These are phyloP conservation scores for Tautogolabrus adspersus DNA, from an alignment of 2,113 vertebrate species.

Conservation along the genomic window DNA sequence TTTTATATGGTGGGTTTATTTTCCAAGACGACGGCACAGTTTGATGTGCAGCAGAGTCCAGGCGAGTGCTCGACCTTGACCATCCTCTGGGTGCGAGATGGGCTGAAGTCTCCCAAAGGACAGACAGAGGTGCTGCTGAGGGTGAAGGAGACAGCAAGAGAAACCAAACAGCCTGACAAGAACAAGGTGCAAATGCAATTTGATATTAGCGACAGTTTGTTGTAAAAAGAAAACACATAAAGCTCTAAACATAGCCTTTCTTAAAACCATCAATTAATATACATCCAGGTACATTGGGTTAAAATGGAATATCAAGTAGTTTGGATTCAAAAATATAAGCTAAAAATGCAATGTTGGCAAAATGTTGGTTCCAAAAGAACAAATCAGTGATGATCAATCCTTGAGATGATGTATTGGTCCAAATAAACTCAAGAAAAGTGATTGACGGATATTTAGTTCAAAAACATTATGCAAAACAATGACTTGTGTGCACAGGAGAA, in stretches of 20 bases:
- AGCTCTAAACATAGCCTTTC: too few species aligned
- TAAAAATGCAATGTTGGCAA: not conserved
- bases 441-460: not conserved
- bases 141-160: constrained; percentile 44
- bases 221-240: too few species aligned
- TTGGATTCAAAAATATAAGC: too few species aligned
- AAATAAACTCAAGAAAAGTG: too few species aligned
- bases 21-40: constrained; percentile 34
- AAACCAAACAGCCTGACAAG: constrained; percentile 28
- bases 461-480: not conserved
- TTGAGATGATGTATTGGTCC: not conserved
- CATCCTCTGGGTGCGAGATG: constrained; percentile 63
- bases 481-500: not conserved
- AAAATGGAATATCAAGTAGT: not conserved
- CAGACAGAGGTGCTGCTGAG: constrained; percentile 50
- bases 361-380: too few species aligned
- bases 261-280: too few species aligned
- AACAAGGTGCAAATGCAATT: constrained; percentile 13
- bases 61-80: constrained; percentile 67
- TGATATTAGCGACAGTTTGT: not conserved
- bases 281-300: not conserved
- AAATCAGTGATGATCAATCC: not conserved
- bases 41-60: constrained; percentile 53
- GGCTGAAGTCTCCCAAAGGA: constrained; percentile 57
- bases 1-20: constrained; percentile 19